A percentile compares a stretch with the other conserved stretches of the same genome.
phyloP scores from a whole-genome alignment of 2,797 vertebrate species.

The Columba guinea region DNA sequence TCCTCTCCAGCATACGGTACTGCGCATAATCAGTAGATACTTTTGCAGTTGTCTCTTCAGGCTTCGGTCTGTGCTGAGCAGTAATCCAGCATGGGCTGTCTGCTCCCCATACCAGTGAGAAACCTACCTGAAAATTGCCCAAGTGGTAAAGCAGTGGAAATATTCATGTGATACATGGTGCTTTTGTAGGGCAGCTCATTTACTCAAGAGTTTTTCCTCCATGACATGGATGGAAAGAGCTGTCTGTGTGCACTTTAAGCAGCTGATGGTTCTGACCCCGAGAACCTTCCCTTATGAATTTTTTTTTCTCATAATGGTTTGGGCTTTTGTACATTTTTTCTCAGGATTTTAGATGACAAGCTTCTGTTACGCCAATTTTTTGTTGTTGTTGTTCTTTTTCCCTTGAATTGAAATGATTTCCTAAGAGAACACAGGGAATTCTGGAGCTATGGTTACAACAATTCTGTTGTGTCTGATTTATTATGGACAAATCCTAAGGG shows the following conservation, averaged over 20 bases:
- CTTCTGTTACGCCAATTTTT: background rate
- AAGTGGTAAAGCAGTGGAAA: background rate
- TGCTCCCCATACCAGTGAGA: background rate
- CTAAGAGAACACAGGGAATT: conserved; percentile 20
- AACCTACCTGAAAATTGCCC: background rate
- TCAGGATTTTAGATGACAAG: conserved; percentile 28
- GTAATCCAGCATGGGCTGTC: background rate
- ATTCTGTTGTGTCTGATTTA: background rate
- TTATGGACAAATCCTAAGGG: background rate
- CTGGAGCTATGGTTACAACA: conserved; percentile 23
- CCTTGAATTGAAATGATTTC: conserved; percentile 11
- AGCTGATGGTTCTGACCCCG: conserved; percentile 6
- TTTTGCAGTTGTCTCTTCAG: background rate
- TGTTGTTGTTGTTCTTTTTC: background rate
- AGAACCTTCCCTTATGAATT: background rate
- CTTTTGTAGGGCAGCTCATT: conserved; percentile 41
- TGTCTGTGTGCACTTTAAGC: conserved; percentile 34
- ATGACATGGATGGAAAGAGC: background rate
- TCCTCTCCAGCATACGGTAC: background rate
- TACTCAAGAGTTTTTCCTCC: background rate
- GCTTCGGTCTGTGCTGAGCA: background rate
- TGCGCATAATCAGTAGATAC: accelerated
- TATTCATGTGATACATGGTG: conserved; percentile 23
- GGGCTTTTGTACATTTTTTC: background rate
- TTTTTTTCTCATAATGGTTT: background rate